Conservation (phyloP, 2,113 vertebrate genomes). For the Nothobranchius furzeri region DNA sequence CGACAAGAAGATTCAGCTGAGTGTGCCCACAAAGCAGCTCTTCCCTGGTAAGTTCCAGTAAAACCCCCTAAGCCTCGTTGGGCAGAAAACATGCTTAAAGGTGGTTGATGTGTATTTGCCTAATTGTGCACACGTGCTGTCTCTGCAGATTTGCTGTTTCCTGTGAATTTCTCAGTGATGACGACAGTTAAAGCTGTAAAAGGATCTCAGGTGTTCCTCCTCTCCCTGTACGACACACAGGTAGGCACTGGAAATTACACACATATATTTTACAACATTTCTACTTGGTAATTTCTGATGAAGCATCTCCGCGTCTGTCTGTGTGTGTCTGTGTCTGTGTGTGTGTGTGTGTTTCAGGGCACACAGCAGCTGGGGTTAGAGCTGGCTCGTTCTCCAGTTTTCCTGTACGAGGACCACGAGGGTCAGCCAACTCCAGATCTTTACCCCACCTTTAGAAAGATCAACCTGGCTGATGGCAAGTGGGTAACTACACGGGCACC, state of each 20-base stretch:
- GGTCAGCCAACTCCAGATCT: slow-evolving; percentile 91
- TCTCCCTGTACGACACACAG: slow-evolving; percentile 90
- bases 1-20: slow-evolving; percentile 81
- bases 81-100: not conserved
- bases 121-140: not conserved
- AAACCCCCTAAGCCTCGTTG: not conserved
- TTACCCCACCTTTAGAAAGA: slow-evolving; percentile 92
- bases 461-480: slow-evolving; percentile 97
- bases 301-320: no score
- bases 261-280: no score
- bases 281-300: no score
- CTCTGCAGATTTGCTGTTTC: slow-evolving; percentile 78
- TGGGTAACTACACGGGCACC: slow-evolving; percentile 73
- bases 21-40: slow-evolving; percentile 83
- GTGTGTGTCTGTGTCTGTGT: not conserved
- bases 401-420: slow-evolving; percentile 95
- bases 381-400: slow-evolving; percentile 92
- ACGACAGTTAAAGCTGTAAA: slow-evolving; percentile 90
- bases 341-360: slow-evolving; percentile 75
- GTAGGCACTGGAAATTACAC: slow-evolving; percentile 19
- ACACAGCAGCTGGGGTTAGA: slow-evolving; percentile 96
- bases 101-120: not conserved
- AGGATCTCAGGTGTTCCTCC: slow-evolving; percentile 92
- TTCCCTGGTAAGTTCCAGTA: slow-evolving; percentile 81
- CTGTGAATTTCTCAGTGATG: slow-evolving; percentile 93